Conservation (phyloP, 2,797 vertebrate genomes). For the Hyperoplus immaculatus region DNA sequence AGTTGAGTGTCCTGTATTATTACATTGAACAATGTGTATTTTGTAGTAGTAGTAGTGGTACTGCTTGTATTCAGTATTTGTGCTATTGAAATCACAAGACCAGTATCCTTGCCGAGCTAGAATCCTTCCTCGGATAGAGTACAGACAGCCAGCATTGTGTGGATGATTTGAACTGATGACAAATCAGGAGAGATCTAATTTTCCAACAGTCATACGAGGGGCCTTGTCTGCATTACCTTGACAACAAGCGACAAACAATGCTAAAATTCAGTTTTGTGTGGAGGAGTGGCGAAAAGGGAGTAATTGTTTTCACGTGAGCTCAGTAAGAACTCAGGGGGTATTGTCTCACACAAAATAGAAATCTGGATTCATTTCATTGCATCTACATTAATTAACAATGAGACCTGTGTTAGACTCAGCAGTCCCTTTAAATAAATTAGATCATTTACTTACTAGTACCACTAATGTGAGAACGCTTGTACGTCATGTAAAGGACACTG, state of each 20-base stretch:
- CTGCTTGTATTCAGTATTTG: constrained; percentile 23
- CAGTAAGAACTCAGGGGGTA: constrained; percentile 44
- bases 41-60: not conserved
- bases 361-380: constrained; percentile 52
- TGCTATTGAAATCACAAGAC: constrained; percentile 64
- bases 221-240: constrained; percentile 49
- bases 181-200: constrained; percentile 79
- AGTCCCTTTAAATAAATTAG: constrained; percentile 43
- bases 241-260: constrained; percentile 49
- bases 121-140: constrained; percentile 17
- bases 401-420: constrained; percentile 53
- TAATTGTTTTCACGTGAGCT: constrained; percentile 66
- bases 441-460: constrained; percentile 65
- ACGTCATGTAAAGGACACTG: constrained; percentile 57
- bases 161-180: constrained; percentile 38
- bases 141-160: constrained; percentile 58
- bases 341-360: constrained; percentile 52
- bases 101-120: constrained; percentile 14
- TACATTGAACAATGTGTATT: not conserved
- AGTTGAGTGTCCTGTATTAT: not conserved
- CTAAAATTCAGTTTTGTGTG: constrained; percentile 15
- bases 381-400: constrained; percentile 54
- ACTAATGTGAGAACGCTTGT: constrained; percentile 62
- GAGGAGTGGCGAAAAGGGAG: not conserved
- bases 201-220: constrained; percentile 38